Conservation (phyloP, 2,797 vertebrate species). For the Sebastolobus altivelis region DNA sequence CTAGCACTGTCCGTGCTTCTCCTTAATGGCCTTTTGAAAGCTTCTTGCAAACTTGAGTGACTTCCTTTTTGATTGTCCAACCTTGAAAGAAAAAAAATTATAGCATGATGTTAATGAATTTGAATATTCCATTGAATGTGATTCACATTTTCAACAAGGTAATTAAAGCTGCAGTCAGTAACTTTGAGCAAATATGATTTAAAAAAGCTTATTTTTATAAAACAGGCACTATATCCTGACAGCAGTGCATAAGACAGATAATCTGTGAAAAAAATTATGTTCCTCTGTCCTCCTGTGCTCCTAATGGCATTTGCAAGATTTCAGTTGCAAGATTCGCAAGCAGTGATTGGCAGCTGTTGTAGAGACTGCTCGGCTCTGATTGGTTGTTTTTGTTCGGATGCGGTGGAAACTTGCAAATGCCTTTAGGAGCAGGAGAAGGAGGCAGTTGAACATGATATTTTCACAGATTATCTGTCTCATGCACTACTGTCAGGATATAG, state of each 20-base stretch:
- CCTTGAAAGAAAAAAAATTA: constrained; percentile 36
- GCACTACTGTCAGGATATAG: not conserved
- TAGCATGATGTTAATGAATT: not conserved
- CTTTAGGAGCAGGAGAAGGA: not conserved
- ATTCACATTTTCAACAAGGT: not conserved
- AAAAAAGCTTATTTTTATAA: not conserved
- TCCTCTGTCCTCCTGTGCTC: not conserved
- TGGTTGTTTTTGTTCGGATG: not conserved
- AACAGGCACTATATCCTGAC: not conserved
- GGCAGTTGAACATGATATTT: not conserved
- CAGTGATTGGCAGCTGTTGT: not conserved
- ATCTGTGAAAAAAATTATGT: not conserved
- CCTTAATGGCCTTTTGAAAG: constrained; percentile 21
- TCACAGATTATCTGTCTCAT: not conserved
- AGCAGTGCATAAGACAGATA: not conserved
- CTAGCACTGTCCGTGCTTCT: not conserved
- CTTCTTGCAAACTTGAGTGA: constrained; percentile 7
- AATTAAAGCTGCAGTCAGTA: not conserved
- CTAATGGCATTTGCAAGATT: not conserved
- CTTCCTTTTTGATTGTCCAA: constrained; percentile 45
- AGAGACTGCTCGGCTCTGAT: not conserved
- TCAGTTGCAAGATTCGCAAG: not conserved
- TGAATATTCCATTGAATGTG: not conserved
- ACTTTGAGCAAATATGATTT: not conserved
- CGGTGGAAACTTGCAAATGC: not conserved